Evolutionary conservation across 2,113 vertebrate genomes (phyloP), one percentile per base, ranked within the genome.

Genomic region (Prionailurus viverrinus): DNA sequence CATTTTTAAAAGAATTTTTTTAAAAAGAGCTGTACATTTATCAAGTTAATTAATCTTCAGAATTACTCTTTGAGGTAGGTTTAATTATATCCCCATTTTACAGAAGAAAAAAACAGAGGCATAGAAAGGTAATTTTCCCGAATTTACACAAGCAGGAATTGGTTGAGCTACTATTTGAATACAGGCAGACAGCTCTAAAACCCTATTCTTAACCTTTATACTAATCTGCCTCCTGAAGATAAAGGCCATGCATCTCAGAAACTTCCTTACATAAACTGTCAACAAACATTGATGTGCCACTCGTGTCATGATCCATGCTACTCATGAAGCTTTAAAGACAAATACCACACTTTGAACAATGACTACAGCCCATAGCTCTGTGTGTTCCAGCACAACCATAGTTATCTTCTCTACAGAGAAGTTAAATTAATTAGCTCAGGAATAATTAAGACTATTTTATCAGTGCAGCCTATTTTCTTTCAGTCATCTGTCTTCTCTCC

Each of bases 401-500:
- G 27, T 85, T 25, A 16, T 86, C 82, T 83, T 41, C 33, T 87
- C 41, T 45, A 14, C 19, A 82, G 33, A 88, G 55, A 92, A 91
- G 41, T 82, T 95, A 48, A 25, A 80, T 91, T 94, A 87, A 87
- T 92, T 84, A 93, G 53, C 23, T 36, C 29, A 89, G 58, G 29
- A 82, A 39, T 73, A 82, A 68, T 33, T 48, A 31, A 93, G 31
- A 91, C n/a, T 45, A 1, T 91, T 94, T 94, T 80, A 86, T 96
- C 66, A 81, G 19, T 51, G 41, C 51, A 87, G 15, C 31, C 29
- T 81, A 19, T 91, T 91, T 92, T 79, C 61, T 94, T 76, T 80
- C 63, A 81, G 25, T 89, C 51, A 81, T 74, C 86, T 85, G 1
- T 81, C 53, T 84, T 95, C n/a, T 45, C 63, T 41, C 45, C 48